Base-by-base conservation (phyloP, 2,113 vertebrate genomes). In the Cyprinodon brontotheroides region DNA sequence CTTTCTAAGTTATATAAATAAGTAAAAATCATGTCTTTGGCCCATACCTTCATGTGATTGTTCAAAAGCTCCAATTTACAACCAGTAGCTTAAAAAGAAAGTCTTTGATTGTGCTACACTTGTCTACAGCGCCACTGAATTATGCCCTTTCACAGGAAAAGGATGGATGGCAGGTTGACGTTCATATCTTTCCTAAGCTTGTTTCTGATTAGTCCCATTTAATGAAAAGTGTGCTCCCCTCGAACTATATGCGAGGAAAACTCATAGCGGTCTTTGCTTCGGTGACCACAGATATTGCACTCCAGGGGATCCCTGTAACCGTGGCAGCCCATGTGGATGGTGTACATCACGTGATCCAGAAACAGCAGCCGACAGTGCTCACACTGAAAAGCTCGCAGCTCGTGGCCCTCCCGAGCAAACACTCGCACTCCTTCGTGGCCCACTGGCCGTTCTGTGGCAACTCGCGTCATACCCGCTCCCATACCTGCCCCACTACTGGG, bases 291-390 rank as follows among this genome's bases (percentile, higher is more conserved):
- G 91, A 99, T 99, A 96, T 99, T 99, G 94, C 98, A 99, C 94
- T 99, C 97, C 86, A 99, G 93, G 15, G 98, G 98, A 95, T 99
- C 97, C 91, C 97, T 95, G 94, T 99, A 99, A 86, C 98, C 98
- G 2, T 99, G 98, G 93, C 98, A 99, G 91, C 98, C 98, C 98
- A 99, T 99, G 88, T 99, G 98, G 92, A 99, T 99, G 89, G 98
- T 99, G 89, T 99, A 99, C 98, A 99, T 99, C 94, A 99, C 98
- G 60, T 99, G 98, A 93, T 99, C 98, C 85, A 99, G 95, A 90
- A 99, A 99, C 80, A 99, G 96, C 86, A 99, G 95, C 3, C 95
- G 95, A 91, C 98, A 99, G 93, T 99, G 97, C 94, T 98, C 96
- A 2, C 98, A 99, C 89, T 97, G 97, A 92, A 98, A 99, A 79